phyloP scores from a whole-genome alignment of 2,888 invertebrate genomes.

The Callimorpha dominula region DNA sequence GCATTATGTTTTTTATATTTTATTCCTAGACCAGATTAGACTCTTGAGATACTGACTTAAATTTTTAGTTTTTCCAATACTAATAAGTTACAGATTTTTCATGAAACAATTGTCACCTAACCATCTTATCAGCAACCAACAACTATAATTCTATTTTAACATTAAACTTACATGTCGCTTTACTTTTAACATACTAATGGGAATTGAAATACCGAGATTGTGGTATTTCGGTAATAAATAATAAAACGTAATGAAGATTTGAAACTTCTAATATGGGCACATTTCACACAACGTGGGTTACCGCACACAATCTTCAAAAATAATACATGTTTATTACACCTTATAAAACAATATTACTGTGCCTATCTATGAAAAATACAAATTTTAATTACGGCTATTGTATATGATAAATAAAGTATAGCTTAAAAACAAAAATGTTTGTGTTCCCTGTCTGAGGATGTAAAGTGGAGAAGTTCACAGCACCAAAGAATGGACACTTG shows the following conservation, averaged over 20 bases:
- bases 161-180: background rate
- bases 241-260: no score
- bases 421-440: background rate
- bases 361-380: no score
- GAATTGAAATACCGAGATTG: background rate
- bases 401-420: background rate
- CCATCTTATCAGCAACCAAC: background rate
- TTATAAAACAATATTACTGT: background rate
- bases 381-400: background rate
- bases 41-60: background rate
- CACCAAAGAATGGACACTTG: constrained; percentile 40
- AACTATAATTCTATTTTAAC: background rate
- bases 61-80: background rate
- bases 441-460: constrained; percentile 18
- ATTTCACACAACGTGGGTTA: no score
- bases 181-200: background rate
- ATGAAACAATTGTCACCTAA: background rate
- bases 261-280: no score
- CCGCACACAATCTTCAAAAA: background rate
- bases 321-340: no score
- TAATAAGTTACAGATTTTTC: background rate
- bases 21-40: background rate
- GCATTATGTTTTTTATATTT: background rate
- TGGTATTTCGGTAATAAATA: no score
- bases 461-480: constrained; percentile 31